phyloP scores from a whole-genome alignment of 2,888 invertebrate genomes.

The Epinotia bilunana region DNA sequence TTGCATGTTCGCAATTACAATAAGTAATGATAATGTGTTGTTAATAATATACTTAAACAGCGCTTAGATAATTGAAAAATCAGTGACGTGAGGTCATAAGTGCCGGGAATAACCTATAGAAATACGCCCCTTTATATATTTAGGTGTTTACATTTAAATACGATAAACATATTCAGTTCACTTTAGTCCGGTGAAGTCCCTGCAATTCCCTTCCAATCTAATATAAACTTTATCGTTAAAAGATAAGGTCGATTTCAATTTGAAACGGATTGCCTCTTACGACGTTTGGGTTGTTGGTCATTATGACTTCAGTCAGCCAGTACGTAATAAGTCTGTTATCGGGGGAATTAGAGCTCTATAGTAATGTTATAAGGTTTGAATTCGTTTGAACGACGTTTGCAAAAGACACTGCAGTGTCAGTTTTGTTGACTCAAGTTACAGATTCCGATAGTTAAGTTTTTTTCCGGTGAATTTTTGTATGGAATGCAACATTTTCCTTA shows the following conservation, averaged over 20 bases:
- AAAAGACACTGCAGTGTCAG: background rate
- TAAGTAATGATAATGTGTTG: background rate
- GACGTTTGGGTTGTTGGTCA: background rate
- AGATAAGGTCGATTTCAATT: background rate
- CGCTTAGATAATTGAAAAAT: background rate
- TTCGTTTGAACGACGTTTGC: background rate
- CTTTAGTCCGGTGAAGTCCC: constrained; percentile 8
- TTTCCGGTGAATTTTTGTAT: background rate
- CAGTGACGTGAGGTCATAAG: background rate
- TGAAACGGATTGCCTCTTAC: constrained; percentile 3
- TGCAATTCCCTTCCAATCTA: background rate
- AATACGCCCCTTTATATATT: background rate
- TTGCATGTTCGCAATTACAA: background rate
- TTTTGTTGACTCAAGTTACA: background rate
- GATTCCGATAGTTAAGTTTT: background rate
- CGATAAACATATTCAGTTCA: constrained; percentile 4
- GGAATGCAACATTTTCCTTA: constrained; percentile 3
- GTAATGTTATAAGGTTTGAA: background rate
- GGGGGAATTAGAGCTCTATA: background rate
- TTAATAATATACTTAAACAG: background rate
- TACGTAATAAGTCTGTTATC: background rate
- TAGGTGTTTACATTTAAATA: constrained; percentile 5
- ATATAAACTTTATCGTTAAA: background rate
- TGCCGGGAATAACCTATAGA: background rate
- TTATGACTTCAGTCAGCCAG: background rate